A percentile compares a stretch with the other conserved stretches of the same genome.
Conservation (phyloP, 1,140 invertebrate genomes). For the Conus betulinus region DNA sequence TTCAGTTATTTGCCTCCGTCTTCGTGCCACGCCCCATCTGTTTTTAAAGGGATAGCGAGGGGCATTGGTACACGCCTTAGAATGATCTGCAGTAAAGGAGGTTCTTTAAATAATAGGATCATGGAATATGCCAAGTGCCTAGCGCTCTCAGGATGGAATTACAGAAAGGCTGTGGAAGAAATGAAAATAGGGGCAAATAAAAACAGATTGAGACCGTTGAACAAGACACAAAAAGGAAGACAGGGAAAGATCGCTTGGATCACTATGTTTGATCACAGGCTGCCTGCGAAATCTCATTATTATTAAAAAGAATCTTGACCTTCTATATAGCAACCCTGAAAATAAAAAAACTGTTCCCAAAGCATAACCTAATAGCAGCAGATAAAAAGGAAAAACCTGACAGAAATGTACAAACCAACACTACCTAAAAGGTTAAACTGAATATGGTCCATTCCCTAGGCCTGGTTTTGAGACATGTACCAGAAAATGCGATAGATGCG, state of each 20-base stretch:
- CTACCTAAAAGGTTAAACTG: not conserved
- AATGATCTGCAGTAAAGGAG: not conserved
- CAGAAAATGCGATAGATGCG: not conserved
- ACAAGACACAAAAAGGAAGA: not conserved
- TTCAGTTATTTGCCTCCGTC: not conserved
- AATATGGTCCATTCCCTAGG: not conserved
- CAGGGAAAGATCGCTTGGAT: not conserved
- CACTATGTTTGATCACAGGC: not conserved
- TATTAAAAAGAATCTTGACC: not conserved
- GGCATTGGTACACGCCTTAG: not conserved
- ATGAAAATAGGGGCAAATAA: not conserved
- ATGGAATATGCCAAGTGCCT: not conserved
- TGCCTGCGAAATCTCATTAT: not conserved
- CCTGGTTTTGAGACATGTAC: not conserved
- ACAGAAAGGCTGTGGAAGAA: not conserved
- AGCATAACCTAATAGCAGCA: not conserved
- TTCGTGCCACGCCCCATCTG: not conserved
- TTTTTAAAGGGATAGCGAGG: not conserved
- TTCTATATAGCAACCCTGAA: not conserved
- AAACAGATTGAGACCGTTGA: not conserved
- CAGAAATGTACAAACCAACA: not conserved
- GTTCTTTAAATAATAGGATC: not conserved
- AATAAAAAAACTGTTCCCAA: not conserved
- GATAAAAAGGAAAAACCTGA: not conserved
- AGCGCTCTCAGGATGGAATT: not conserved